Base-by-base conservation (phyloP, 2,888 invertebrate species). In the Noctua janthina region DNA sequence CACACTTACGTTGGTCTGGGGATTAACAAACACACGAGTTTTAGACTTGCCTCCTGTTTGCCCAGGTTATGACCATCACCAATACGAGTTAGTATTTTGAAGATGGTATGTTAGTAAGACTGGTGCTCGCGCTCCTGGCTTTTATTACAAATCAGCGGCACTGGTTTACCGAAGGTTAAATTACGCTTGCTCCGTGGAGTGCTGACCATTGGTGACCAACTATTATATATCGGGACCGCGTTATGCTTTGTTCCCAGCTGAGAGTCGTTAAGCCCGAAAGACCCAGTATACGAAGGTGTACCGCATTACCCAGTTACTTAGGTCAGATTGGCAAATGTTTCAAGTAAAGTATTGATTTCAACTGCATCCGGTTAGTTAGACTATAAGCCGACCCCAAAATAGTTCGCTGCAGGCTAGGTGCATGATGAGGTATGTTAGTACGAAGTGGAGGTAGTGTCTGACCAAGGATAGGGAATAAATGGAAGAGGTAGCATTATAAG, bases 1-100 rank as follows among this genome's bases (percentile, higher is more conserved):
- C 85, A 76, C 81, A 88, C 89, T 79, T 74, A 74, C 69, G 84
- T 64, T 76, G 85, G 85, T 68, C 84, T 84, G 84, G 49, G 85
- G 71, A 85, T 81, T 66, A 82, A 82, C 49, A 84, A 81, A 84
- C 64, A 84, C 70, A 77, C 39, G 35, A 49, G 39, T 62, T 74
- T 81, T 62, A 74, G 56, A 67, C 17, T 68, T 62, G 66, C 39
- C n/a, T 82, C 46, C 17, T 84, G 17, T 49, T 54, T 74, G 35
- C 15, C 68, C 64, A 76, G 56, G 59, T 20, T 46, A 17, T 56
- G 29, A 66, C 84, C 51, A 70, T 49, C 69, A 84, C 75, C 75
- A n/a, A 43, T 43, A 70, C n/a, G 62, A 76, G 46, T 67, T 69
- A 69, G 54, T 59, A 68, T 56, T 56, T 56, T 39, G 49, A 46